Evolutionary conservation across 2,797 vertebrate genomes (phyloP).

Genomic region (Melopsittacus undulatus): DNA sequence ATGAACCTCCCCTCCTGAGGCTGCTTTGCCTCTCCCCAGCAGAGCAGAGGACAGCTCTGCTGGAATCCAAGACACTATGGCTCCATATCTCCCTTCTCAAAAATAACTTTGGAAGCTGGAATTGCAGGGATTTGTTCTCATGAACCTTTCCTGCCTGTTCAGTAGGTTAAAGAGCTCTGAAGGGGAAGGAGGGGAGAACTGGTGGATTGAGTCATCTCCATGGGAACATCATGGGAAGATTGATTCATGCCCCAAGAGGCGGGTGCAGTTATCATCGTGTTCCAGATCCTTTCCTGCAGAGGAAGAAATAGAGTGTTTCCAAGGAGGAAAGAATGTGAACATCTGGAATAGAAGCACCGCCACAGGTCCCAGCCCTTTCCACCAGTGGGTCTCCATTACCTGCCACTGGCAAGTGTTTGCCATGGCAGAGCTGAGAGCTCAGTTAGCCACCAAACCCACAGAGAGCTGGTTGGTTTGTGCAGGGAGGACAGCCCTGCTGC

Average conservation of each 20-base stretch:
- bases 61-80: accelerated
- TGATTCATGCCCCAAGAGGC: neutral
- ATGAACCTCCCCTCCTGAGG: neutral
- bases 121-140: neutral
- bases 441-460: accelerated
- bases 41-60: neutral
- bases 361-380: neutral
- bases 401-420: accelerated
- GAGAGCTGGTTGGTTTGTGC: accelerated
- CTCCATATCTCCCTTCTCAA: neutral
- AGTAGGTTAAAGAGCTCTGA: constrained; percentile 10
- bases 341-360: neutral
- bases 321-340: neutral
- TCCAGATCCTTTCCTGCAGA: constrained; percentile 21
- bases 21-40: neutral
- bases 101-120: neutral
- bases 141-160: neutral
- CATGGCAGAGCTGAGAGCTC: neutral
- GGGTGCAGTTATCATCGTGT: neutral
- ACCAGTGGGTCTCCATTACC: neutral
- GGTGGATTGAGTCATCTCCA: constrained; percentile 23
- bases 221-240: neutral
- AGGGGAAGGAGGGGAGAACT: neutral
- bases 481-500: neutral
- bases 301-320: neutral